Base-by-base conservation (phyloP, 2,113 vertebrate species). In the Esox niger region DNA sequence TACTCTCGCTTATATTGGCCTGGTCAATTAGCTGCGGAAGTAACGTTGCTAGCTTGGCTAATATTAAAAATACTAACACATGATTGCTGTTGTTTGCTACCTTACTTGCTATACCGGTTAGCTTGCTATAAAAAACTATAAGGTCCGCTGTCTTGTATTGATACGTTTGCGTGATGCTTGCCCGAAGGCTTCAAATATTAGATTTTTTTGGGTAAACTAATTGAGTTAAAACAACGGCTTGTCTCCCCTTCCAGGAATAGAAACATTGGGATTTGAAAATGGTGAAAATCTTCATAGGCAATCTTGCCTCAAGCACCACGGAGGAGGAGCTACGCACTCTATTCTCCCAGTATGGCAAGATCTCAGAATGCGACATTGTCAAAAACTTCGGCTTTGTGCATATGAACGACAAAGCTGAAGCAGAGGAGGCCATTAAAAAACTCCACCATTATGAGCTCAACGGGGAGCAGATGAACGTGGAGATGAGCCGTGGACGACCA, bases 241-340 rank as follows among this genome's bases (percentile, higher is more conserved):
- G 43, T 47, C n/a, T 74, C 62, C 70, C 68, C 6, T 17, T 46
- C 6, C 17, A 88, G 85, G 77, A 66, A 15, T 71, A 25, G 61
- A 17, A 47, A n/a, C 29, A 17, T n/a, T 66, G 54, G 31, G 69
- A 38, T 30, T 10, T 75, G 85, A 85, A 73, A 83, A 96, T 98
- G 96, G 96, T 98, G 91, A 98, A 98, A 85, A 91, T 98, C 33
- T 98, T 98, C 80, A 93, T 98, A 6, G 96, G 96, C 32, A 98
- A 98, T 79, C 91, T 98, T 63, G 91, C 96, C 35, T 87, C 90
- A 58, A 91, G 92, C 75, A 90, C 94, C n/a, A 95, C 94, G 4
- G 86, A 92, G 9, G 91, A 93, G 64, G 94, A 98, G 86, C 93
- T 98, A 75, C 93, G 92, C 6, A 75, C 90, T 0, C 93, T 98